A percentile compares a stretch with the other conserved stretches of the same genome.
These are phyloP conservation scores for Eustalomyia histrio DNA, from an alignment of 2,888 invertebrate genomes.

Conservation along the genomic window DNA sequence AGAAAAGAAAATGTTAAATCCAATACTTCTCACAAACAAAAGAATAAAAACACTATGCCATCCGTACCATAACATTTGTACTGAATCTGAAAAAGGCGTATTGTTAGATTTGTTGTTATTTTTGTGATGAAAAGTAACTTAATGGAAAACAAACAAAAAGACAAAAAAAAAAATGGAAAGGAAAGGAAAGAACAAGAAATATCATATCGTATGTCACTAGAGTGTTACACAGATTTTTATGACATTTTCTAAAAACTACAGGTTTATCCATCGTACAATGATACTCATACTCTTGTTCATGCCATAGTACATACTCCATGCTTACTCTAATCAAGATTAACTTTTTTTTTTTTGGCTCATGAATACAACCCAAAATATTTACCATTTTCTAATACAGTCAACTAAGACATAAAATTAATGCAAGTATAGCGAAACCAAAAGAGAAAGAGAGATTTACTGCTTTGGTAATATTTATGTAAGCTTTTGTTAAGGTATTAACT, in stretches of 20 bases:
- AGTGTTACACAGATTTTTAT: constrained; percentile 2
- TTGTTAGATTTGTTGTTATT: neutral
- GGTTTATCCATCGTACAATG: neutral
- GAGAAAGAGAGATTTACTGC: neutral
- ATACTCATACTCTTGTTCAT: neutral
- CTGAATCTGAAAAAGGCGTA: neutral
- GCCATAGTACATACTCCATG: neutral
- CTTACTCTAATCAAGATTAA: constrained; percentile 30
- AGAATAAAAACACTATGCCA: neutral
- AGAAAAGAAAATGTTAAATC: neutral
- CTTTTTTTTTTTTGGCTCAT: constrained; percentile 17
- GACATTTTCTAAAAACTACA: neutral
- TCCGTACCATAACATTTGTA: neutral
- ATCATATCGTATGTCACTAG: constrained; percentile 18
- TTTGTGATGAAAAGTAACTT: neutral
- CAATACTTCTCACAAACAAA: neutral
- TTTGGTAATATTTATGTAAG: neutral
- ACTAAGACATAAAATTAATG: neutral
- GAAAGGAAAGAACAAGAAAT: neutral
- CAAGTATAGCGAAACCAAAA: neutral
- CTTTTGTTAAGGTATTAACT: constrained; percentile 31
- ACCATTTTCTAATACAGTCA: neutral
- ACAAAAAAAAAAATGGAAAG: no score
- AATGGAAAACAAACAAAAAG: no score
- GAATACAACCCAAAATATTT: constrained; percentile 8